Evolutionary conservation across 2,113 vertebrate genomes (phyloP).

Genomic region (Galemys pyrenaicus): DNA sequence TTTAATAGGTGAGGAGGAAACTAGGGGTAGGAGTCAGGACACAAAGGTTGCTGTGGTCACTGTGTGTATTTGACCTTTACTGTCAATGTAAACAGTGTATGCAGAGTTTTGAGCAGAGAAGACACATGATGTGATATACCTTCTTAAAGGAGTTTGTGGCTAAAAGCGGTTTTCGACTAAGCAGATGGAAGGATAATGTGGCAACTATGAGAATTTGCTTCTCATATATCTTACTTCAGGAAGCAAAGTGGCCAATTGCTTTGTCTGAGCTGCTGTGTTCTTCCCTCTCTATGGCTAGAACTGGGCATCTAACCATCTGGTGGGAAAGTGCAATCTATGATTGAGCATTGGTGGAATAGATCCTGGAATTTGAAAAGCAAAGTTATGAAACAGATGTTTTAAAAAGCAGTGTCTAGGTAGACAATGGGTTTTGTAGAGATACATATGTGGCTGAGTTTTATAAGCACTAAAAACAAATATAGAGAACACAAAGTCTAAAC

Average conservation of each 20-base stretch:
- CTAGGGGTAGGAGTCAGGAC: background rate
- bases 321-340: background rate
- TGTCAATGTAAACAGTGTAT: background rate
- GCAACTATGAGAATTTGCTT: background rate
- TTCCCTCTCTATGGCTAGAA: background rate
- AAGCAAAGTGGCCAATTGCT: background rate
- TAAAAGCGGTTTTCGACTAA: background rate
- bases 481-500: background rate
- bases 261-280: background rate
- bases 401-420: background rate
- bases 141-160: background rate
- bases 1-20: background rate
- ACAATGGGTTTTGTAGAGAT: background rate
- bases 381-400: background rate
- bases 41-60: background rate
- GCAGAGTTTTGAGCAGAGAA: background rate
- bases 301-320: too few relatives aligned
- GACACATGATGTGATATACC: background rate
- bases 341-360: background rate
- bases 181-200: background rate
- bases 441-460: background rate
- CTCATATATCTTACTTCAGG: background rate
- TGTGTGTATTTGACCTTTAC: background rate
- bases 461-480: background rate
- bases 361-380: background rate